These are phyloP conservation scores for Cardiocondyla obscurior DNA, from an alignment of 1,140 invertebrate species.

Conservation along the genomic window DNA sequence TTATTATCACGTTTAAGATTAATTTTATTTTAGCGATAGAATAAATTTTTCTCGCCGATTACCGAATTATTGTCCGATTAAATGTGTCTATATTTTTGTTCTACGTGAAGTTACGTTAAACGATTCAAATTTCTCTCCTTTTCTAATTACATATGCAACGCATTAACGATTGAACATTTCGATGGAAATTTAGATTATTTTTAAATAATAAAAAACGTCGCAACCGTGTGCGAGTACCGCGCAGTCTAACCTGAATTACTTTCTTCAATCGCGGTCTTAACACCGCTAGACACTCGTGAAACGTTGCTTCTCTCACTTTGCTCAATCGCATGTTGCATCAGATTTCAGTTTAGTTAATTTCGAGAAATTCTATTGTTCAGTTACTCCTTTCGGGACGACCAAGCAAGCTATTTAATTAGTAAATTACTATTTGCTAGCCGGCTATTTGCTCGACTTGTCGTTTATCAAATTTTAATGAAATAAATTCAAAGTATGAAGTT, in stretches of 20 bases:
- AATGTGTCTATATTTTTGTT: background rate
- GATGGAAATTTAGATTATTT: background rate
- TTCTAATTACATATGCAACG: conserved; percentile 2
- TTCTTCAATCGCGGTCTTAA: background rate
- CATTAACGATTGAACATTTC: conserved; percentile 14
- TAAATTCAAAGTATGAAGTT: background rate
- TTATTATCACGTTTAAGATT: background rate
- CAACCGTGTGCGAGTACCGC: background rate
- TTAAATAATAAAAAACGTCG: background rate
- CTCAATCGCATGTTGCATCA: background rate
- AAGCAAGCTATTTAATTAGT: background rate
- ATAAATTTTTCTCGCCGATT: background rate
- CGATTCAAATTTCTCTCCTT: conserved; percentile 29
- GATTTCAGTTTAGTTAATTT: background rate
- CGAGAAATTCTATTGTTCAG: conserved; percentile 6
- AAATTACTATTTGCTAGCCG: background rate
- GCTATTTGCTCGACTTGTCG: background rate
- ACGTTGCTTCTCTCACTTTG: background rate
- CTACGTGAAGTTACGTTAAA: background rate
- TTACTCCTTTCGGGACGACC: background rate
- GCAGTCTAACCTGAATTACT: background rate
- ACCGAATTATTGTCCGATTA: conserved; percentile 1
- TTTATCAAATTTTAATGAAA: background rate
- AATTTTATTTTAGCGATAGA: background rate
- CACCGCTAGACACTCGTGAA: background rate